Evolutionary conservation across 2,797 vertebrate species (phyloP).

Genomic region (Centroberyx gerrardi): DNA sequence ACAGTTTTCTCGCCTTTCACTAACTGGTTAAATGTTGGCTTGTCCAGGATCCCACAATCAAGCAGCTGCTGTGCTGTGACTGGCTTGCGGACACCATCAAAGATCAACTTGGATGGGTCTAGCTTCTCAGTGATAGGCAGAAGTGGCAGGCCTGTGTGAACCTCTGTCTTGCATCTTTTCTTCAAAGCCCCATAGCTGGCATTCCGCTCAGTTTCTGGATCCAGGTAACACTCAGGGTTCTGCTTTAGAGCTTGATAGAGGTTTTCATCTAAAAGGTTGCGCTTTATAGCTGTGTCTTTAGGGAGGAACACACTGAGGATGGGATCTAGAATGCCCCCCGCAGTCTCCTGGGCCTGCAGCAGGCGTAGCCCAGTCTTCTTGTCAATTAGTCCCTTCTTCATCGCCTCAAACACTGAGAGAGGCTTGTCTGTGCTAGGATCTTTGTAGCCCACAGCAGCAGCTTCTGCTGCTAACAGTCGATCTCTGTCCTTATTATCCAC

Average conservation of each 20-base stretch:
- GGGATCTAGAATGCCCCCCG: slow-evolving; percentile 94
- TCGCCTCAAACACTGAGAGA: slow-evolving; percentile 90
- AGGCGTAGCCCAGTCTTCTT: slow-evolving; percentile 87
- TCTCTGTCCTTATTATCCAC: slow-evolving; percentile 89
- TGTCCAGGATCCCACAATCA: slow-evolving; percentile 91
- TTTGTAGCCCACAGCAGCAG: slow-evolving; percentile 90
- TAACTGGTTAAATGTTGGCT: slow-evolving; percentile 86
- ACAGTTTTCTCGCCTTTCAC: slow-evolving; percentile 88
- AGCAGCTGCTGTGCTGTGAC: slow-evolving; percentile 90
- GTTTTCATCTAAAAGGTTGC: slow-evolving; percentile 90
- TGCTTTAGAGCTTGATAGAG: slow-evolving; percentile 86
- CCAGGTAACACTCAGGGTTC: slow-evolving; percentile 89
- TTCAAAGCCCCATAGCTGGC: slow-evolving; percentile 88
- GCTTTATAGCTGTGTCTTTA: slow-evolving; percentile 90
- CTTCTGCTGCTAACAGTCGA: slow-evolving; percentile 90
- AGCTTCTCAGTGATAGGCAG: slow-evolving; percentile 69
- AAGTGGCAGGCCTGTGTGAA: slow-evolving; percentile 86
- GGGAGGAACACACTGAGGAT: slow-evolving; percentile 92
- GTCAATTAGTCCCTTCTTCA: slow-evolving; percentile 91
- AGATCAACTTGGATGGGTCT: slow-evolving; percentile 78
- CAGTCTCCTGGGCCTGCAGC: slow-evolving; percentile 92
- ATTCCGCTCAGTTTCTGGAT: slow-evolving; percentile 87
- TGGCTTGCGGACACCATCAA: slow-evolving; percentile 90
- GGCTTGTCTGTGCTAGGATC: slow-evolving; percentile 89
- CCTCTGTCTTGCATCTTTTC: slow-evolving; percentile 86